A percentile compares a stretch with the other conserved stretches of the same genome.
phyloP scores from a whole-genome alignment of 2,888 invertebrate species.

The Tridacna crocea region DNA sequence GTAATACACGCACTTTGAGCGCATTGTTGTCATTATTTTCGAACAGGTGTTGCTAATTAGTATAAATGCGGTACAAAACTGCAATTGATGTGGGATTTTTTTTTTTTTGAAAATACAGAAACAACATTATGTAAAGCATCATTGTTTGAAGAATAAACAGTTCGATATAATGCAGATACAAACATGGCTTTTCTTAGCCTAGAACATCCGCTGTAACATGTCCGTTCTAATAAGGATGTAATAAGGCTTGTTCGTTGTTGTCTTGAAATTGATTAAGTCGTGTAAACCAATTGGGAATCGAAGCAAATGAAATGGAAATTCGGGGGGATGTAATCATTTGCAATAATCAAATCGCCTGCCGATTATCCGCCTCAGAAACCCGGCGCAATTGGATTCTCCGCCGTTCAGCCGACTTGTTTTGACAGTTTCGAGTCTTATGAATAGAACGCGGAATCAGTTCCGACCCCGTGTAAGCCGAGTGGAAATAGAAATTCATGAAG shows the following conservation, averaged over 20 bases:
- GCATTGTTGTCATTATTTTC: no score
- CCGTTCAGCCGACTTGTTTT: constrained; percentile 58
- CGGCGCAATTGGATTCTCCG: constrained; percentile 61
- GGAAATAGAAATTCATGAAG: constrained; percentile 66
- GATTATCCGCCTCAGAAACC: constrained; percentile 56
- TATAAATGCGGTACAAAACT: no score
- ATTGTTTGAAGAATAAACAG: no score
- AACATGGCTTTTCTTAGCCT: neutral
- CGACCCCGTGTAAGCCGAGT: constrained; percentile 55
- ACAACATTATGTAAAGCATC: no score
- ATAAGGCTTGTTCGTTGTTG: constrained; percentile 56
- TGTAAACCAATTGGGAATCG: constrained; percentile 63
- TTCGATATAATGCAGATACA: no score
- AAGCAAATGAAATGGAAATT: constrained; percentile 66
- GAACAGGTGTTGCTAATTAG: no score
- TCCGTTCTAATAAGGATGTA: constrained; percentile 29
- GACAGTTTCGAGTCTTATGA: constrained; percentile 63
- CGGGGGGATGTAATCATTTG: constrained; percentile 64
- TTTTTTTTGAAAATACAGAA: no score
- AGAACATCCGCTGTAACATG: constrained; percentile 22
- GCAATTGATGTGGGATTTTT: no score
- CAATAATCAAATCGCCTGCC: constrained; percentile 64
- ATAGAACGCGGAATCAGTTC: constrained; percentile 66
- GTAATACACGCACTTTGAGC: no score
- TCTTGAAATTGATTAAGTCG: constrained; percentile 64